Evolutionary conservation across 2,113 vertebrate genomes (phyloP).

Genomic region (Onychorhynchus coronatus): DNA sequence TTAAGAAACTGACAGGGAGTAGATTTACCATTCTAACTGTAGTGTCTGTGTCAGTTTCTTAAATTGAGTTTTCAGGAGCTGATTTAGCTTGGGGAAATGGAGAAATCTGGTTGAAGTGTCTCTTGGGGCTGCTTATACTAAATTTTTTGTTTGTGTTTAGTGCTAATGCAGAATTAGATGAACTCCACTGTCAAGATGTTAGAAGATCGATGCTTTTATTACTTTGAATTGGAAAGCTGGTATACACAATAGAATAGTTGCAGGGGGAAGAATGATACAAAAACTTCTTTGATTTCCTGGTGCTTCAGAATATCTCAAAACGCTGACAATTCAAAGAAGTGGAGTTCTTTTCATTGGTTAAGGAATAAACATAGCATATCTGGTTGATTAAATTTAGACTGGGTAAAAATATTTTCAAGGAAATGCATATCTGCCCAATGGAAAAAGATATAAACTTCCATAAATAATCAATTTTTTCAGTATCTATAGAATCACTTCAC

Average conservation of each 20-base stretch:
- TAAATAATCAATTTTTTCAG: neutral
- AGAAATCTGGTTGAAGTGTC: constrained; percentile 28
- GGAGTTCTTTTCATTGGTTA: neutral
- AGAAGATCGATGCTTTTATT: constrained; percentile 61
- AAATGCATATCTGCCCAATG: neutral
- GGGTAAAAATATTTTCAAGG: neutral
- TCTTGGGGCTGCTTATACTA: constrained; percentile 46
- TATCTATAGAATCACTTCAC: neutral
- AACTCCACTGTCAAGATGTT: constrained; percentile 55
- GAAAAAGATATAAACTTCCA: neutral
- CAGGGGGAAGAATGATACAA: neutral
- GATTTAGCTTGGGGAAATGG: constrained; percentile 58
- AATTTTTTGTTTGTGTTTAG: constrained; percentile 61
- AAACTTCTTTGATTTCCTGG: constrained; percentile 34
- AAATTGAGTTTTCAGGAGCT: constrained; percentile 59
- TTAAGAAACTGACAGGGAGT: neutral
- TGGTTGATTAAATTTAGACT: neutral
- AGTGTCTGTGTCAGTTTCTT: constrained; percentile 30
- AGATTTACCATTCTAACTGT: constrained; percentile 35
- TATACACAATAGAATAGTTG: neutral
- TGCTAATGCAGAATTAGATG: constrained; percentile 53
- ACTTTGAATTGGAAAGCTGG: constrained; percentile 53
- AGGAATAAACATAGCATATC: neutral
- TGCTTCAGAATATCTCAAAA: constrained; percentile 14
- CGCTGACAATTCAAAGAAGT: neutral